Base-by-base conservation (phyloP, 2,113 vertebrate species). In the Anoplopoma fimbria region DNA sequence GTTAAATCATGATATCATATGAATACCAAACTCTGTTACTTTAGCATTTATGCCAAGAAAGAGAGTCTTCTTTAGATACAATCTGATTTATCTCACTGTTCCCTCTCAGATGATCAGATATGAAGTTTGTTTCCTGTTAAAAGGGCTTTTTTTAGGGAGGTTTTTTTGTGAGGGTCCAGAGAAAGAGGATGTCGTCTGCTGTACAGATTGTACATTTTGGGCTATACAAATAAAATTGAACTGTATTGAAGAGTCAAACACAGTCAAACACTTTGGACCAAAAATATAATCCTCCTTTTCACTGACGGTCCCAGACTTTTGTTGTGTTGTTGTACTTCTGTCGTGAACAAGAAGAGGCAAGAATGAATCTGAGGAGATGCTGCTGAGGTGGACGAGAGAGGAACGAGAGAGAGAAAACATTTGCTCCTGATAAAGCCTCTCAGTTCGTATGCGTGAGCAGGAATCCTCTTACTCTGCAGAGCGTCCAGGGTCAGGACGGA, bases 321-420 rank as follows among this genome's bases (percentile, higher is more conserved):
- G n/a, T n/a, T n/a, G n/a, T n/a, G 38, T 40, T 40, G 12, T 40
- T 40, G 10, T 40, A 40, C 38, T 40, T 40, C 10, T n/a, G n/a
- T n/a, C n/a, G n/a, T n/a, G n/a, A n/a, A n/a, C n/a, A n/a, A n/a
- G n/a, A n/a, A n/a, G n/a, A n/a, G n/a, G n/a, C n/a, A 3, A 40
- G 38, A 40, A 40, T 40, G 63, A 38, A 65, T 62, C 63, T 29
- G 33, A 62, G 40, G 27, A 40, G 57, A 69, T 14, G 64, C 23
- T 63, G 57, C 67, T 67, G 81, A 65, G 81, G 64, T 77, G 67
- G 45, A 63, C 42, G 1, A 53, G 25, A 9, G 63, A 40, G 34
- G 34, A 9, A 19, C 2, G 0, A 12, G 10, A 21, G 34, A 0
- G 36, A 7, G 7, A n/a, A n/a, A n/a, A n/a, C n/a, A n/a, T n/a